Conservation (phyloP, 2,113 vertebrate species). For the Corvus cornix region DNA sequence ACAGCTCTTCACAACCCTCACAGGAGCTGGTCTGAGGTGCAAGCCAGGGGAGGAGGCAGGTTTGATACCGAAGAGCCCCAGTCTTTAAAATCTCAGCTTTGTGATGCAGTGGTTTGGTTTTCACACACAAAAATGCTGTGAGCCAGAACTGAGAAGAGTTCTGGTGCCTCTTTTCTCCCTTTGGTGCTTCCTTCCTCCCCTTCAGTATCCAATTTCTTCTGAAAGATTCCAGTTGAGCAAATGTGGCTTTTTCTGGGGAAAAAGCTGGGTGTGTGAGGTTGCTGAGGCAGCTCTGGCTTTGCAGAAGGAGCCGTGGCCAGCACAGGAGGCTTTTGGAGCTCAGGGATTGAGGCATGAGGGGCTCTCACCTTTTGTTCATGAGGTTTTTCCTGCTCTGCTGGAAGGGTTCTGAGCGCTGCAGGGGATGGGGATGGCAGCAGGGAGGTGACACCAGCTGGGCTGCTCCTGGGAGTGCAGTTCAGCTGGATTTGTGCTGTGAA, state of each 20-base stretch:
- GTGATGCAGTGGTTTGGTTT: background rate
- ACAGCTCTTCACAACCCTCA: background rate
- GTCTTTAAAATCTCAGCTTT: background rate
- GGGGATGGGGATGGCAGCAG: background rate
- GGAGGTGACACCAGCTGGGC: background rate
- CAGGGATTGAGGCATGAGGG: background rate
- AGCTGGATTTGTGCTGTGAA: background rate
- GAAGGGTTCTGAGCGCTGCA: rapidly evolving
- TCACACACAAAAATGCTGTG: background rate
- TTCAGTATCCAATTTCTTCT: background rate
- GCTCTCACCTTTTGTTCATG: background rate
- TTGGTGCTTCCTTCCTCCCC: background rate
- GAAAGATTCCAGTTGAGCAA: background rate
- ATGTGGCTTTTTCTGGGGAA: background rate
- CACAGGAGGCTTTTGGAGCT: background rate
- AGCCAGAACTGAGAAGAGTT: background rate
- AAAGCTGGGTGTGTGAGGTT: rapidly evolving
- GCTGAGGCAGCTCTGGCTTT: background rate
- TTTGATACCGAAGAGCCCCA: background rate
- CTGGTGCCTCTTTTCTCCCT: background rate
- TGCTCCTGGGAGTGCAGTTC: background rate
- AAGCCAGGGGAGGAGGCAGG: background rate
- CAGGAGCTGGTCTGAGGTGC: background rate
- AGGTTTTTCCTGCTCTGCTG: background rate
- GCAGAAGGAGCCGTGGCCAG: background rate